phyloP scores from a whole-genome alignment of 2,888 invertebrate genomes.

The Boloria euphrosyne region DNA sequence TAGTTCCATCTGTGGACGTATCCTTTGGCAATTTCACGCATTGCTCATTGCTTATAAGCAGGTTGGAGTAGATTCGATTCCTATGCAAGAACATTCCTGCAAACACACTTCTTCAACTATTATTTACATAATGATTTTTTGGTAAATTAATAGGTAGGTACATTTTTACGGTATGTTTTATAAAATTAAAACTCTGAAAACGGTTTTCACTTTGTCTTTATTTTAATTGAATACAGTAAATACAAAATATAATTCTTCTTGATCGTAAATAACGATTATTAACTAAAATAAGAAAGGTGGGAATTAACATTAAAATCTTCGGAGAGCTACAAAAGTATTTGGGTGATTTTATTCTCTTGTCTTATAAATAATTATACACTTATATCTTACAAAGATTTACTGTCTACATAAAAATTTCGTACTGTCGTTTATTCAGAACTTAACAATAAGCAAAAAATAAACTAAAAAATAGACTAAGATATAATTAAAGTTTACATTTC shows the following conservation, averaged over 20 bases:
- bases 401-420: slow-evolving; percentile 4
- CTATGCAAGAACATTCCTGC: too few relatives aligned
- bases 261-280: slow-evolving; percentile 25
- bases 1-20: background rate
- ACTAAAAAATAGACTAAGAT: slow-evolving; percentile 9
- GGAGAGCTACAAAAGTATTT: slow-evolving; percentile 27
- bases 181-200: too few relatives aligned
- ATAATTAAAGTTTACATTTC: slow-evolving; percentile 73
- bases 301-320: slow-evolving; percentile 28
- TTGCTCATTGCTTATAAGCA: too few relatives aligned
- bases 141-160: too few relatives aligned
- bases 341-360: background rate
- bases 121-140: too few relatives aligned
- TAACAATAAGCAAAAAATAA: slow-evolving; percentile 19
- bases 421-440: slow-evolving; percentile 10
- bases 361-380: background rate
- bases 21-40: too few relatives aligned
- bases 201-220: slow-evolving; percentile 1
- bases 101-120: too few relatives aligned
- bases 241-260: slow-evolving; percentile 22
- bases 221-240: slow-evolving; percentile 22
- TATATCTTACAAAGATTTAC: slow-evolving; percentile 4
- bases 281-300: slow-evolving; percentile 37
- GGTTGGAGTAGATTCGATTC: too few relatives aligned
- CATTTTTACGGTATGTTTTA: too few relatives aligned